Evolutionary conservation across 2,888 invertebrate species (phyloP), one percentile per base, ranked within the genome.

Genomic region (Chelonus formosanus): DNA sequence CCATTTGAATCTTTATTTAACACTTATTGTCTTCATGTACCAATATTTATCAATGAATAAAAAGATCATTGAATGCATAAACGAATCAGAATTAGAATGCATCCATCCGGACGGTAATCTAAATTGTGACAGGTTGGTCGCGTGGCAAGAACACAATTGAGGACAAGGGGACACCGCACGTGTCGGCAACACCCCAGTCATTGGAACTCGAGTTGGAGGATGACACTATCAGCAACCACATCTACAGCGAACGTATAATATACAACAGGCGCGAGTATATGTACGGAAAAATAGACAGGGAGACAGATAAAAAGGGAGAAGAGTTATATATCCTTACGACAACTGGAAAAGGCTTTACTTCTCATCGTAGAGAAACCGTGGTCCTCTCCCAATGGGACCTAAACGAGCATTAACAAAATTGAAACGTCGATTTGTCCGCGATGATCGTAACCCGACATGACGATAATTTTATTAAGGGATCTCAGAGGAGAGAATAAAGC

Each of bases 391-490:
- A 74, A 65, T 67, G 75, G 76, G 74, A 71, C 64, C 62, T 68
- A 69, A 68, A 67, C 70, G 61, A 67, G 81, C 84, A 84, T 84
- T 84, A 84, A 80, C 79, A 82, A 84, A 84, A 84, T 83, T 84
- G 83, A 84, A 83, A 83, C 82, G 83, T 82, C 83, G 83, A 84
- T 84, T 84, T 71, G 71, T 71, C 66, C 68, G 65, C 54, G 60
- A 63, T 67, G 57, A 63, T 67, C 80, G 76, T 75, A 75, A 78
- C 74, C 76, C 74, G 69, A 72, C 71, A 74, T 75, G 71, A 75
- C 75, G 76, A 78, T 84, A 83, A 83, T 83, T 82, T 76, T 73
- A 78, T 82, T 82, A 82, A 74, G 77, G 74, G 67, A 47, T 53
- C 10, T 44, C 45, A 7, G 48, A 65, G 45, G 57, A 61, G 54